These are phyloP conservation scores for Sitodiplosis mosellana DNA, from an alignment of 1,140 invertebrate species.

Conservation along the genomic window DNA sequence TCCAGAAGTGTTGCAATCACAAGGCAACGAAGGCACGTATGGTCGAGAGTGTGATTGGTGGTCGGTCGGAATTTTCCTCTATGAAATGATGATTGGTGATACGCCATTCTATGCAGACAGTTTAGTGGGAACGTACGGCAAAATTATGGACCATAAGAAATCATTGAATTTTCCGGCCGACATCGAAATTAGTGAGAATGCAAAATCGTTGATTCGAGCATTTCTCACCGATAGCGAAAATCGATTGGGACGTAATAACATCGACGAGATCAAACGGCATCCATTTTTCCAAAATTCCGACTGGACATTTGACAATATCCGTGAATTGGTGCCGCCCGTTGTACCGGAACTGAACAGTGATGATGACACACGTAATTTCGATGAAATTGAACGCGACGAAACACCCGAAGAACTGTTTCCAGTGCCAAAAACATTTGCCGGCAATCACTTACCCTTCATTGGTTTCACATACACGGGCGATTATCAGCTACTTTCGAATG, in stretches of 20 bases:
- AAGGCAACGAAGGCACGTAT: conserved; percentile 88
- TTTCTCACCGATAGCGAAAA: conserved; percentile 85
- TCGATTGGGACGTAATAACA: conserved; percentile 81
- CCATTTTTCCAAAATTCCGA: conserved; percentile 92
- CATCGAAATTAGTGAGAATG: conserved; percentile 75
- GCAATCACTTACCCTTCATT: conserved; percentile 96
- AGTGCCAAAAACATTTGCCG: conserved; percentile 90
- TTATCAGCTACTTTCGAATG: conserved; percentile 46
- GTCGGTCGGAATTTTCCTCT: conserved; percentile 97
- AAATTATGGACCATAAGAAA: conserved; percentile 98
- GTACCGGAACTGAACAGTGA: conserved; percentile 89
- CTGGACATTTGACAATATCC: conserved; percentile 93
- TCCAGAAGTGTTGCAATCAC: conserved; percentile 93
- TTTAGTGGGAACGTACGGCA: conserved; percentile 92
- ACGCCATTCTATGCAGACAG: conserved; percentile 98
- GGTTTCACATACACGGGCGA: conserved; percentile 93
- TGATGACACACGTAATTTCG: conserved; percentile 97
- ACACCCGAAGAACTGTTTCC: conserved; percentile 82
- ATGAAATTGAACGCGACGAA: conserved; percentile 89
- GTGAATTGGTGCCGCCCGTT: conserved; percentile 86
- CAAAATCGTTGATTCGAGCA: conserved; percentile 82
- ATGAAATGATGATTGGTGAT: conserved; percentile 98
- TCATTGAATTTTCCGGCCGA: conserved; percentile 90
- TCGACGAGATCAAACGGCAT: conserved; percentile 89
- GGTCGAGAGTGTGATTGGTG: conserved; percentile 98